A percentile compares a stretch with the other conserved stretches of the same genome.
Evolutionary conservation across 2,797 vertebrate species (phyloP).

Genomic region (Dermochelys coriacea): DNA sequence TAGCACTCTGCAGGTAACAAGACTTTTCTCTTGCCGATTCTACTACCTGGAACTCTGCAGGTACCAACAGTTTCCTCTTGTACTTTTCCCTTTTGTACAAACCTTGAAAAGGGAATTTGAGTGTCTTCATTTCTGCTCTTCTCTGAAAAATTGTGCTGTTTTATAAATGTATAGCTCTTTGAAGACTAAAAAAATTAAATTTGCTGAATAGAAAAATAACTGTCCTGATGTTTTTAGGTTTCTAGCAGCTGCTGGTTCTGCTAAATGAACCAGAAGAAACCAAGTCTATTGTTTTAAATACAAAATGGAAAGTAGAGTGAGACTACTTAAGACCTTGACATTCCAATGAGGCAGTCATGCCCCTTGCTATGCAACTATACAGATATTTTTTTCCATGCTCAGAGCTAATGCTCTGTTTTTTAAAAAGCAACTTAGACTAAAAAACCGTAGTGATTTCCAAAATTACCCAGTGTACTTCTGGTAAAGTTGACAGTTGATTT

Average conservation of each 20-base stretch:
- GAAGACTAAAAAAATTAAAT: constrained; percentile 18
- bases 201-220: constrained; percentile 71
- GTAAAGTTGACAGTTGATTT: constrained; percentile 27
- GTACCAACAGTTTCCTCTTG: not conserved
- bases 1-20: not conserved
- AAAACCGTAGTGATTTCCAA: constrained; percentile 35
- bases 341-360: constrained; percentile 16
- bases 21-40: not conserved
- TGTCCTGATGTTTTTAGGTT: constrained; percentile 65
- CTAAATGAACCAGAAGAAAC: constrained; percentile 55
- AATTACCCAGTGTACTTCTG: constrained; percentile 35
- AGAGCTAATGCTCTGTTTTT: constrained; percentile 35
- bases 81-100: constrained; percentile 1
- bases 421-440: constrained; percentile 39
- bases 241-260: constrained; percentile 45
- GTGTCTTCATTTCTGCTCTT: not conserved
- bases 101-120: constrained; percentile 45
- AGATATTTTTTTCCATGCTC: constrained; percentile 32
- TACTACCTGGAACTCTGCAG: not conserved
- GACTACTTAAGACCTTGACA: constrained; percentile 46
- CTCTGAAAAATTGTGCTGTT: constrained; percentile 56
- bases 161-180: constrained; percentile 55
- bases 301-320: constrained; percentile 66
- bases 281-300: constrained; percentile 66
- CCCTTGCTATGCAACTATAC: constrained; percentile 33